Base-by-base conservation (phyloP, 2,888 invertebrate species). In the Lasioglossum figueresi region DNA sequence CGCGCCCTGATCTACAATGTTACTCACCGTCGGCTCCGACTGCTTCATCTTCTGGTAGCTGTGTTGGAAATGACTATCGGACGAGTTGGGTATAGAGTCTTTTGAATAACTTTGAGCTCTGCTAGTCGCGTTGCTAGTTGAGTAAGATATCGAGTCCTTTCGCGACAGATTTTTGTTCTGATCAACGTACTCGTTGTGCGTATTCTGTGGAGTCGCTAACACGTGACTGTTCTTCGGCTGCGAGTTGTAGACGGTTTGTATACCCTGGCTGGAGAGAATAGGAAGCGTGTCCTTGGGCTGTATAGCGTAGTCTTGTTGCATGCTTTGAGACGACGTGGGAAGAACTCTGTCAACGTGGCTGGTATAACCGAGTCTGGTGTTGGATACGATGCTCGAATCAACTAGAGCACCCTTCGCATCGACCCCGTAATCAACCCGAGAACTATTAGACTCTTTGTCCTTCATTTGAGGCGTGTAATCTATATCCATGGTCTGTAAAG, bases 391-490 rank as follows among this genome's bases (percentile, higher is more conserved):
- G 19, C n/a, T 82, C 23, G 80, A 80, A 59, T 90, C 80, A 5
- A 83, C 59, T 1, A 88, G 14, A 27, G 86, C 23, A 31, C 89
- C 88, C 63, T 91, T 92, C 16, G 68, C 81, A 6, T 88, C 90
- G 37, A 88, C 83, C 6, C 82, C 52, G 27, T 91, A 92, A 8
- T 75, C 48, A 6, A 79, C 73, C 6, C 87, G 87, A 0, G 86
- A 77, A 14, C 63, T 45, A 19, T 91, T 91, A 12, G 90, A 75
- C 10, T 88, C 85, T 52, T 92, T 92, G 4, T 88, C 87, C 31
- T 90, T 92, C 27, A 89, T 88, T 63, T 90, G 88, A 77, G 88
- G 74, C 8, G 88, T 56, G 72, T 91, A 91, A n/a, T 90, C 88
- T 40, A 89, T 87, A 27, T 91, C 91, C 59, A 88, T 79, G 37